Evolutionary conservation across 2,888 invertebrate genomes (phyloP), one percentile per base, ranked within the genome.

Genomic region (Drosophila cyrtoloma): DNA sequence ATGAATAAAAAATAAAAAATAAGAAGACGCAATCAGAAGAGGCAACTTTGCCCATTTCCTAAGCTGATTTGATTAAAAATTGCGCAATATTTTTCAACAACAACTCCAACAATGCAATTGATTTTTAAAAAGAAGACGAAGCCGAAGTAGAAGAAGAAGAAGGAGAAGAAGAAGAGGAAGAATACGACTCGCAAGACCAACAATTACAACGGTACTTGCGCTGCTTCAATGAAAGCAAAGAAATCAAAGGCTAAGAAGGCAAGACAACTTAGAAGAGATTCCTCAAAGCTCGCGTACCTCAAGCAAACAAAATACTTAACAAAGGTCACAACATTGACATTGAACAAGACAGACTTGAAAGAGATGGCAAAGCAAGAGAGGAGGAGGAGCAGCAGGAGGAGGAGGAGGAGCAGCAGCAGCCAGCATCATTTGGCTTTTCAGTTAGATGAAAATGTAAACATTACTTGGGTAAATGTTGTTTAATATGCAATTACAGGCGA

Each of bases 301-400:
- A 68, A 70, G 85, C 90, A 84, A 86, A 82, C 76, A 85, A 86
- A 86, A 86, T 90, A 86, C 86, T 77, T 90, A 88, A 90, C 90
- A 90, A 88, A 86, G 86, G 86, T 86, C 86, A 86, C 86, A 86
- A 86, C 86, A 86, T 86, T 90, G 86, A 86, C 86, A 86, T 86
- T 86, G 86, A 90, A 75, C 79, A 73, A 75, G 86, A 65, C 78
- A 75, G 86, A 63, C 78, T 71, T 63, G 50, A 73, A 77, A 63
- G 65, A 44, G 65, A 50, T n/a, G 47, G 42, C 33, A 58, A 44
- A 50, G 63, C 22, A 62, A 30, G 53, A 67, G 26, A n/a, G 30
- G 22, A 39, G 58, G 16, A 2, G 26, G 26, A 10, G 22, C 0
- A 3, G 52, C 30, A 26, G 35, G 37, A 14, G 6, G 56, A 0